Base-by-base conservation (phyloP, 2,888 invertebrate genomes). In the Buathra laborator region DNA sequence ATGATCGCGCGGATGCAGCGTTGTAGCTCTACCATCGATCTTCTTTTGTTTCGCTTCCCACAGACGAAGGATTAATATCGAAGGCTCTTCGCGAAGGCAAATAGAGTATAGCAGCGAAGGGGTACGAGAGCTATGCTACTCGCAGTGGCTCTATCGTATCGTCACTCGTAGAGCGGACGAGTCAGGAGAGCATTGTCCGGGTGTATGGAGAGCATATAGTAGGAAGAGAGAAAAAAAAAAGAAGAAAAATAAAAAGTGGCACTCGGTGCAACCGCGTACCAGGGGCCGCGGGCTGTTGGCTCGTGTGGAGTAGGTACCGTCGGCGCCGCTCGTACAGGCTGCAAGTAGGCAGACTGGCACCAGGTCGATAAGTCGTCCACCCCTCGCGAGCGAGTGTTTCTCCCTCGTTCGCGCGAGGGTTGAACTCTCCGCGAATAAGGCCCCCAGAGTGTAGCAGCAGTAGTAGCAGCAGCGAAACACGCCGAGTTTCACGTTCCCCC, bases 301-400 rank as follows among this genome's bases (percentile, higher is more conserved):
- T 59, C 53, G 37, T 62, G 44, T 72, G 44, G 14, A 48, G 6
- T 32, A 59, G 43, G 74, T 24, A 74, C 46, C 56, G 76, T 75
- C 53, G 32, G 71, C 29, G 53, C 46, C 56, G 51, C 79, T 75
- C 75, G 62, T 74, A 6, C 37, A 10, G 24, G 70, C 70, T 64
- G 48, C 83, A 83, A 75, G 81, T 56, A 81, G 75, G 59, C 56
- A 79, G 81, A 81, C 59, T 79, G 76, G 70, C 70, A 56, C 79
- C 90, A 91, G 92, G 92, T 92, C 92, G 92, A 92, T 92, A 92
- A 92, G 91, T 91, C 92, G 90, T 91, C 90, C 87, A 91, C 90
- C 91, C 89, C 89, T 87, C 83, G 87, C 51, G 68, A 79, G 80
- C 82, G 43, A 19, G 67, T 51, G 66, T 80, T 72, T 81, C 80